phyloP scores from a whole-genome alignment of 1,140 invertebrate genomes.

The Drosophila nasuta region DNA sequence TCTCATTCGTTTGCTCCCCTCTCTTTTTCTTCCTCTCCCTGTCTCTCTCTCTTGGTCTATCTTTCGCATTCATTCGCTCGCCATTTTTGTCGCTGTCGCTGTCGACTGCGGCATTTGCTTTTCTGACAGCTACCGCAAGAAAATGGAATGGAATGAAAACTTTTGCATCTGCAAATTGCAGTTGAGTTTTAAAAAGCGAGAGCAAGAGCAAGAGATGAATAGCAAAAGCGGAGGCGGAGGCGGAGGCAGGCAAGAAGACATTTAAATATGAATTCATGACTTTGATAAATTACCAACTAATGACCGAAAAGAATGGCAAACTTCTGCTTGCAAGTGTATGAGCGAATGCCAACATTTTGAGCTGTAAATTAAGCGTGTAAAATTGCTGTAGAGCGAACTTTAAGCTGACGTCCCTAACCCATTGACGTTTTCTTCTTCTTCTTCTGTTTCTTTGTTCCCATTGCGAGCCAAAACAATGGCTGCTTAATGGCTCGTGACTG shows the following conservation, averaged over 20 bases:
- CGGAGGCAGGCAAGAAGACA: background rate
- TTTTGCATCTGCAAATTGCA: conserved; percentile 72
- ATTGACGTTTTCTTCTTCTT: conserved; percentile 18
- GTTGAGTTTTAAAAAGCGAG: conserved; percentile 11
- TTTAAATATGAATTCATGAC: conserved; percentile 72
- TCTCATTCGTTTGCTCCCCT: background rate
- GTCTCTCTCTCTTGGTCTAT: no score
- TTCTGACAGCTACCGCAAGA: conserved; percentile 61
- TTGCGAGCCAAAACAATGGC: conserved; percentile 61
- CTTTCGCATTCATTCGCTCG: background rate
- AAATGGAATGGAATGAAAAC: conserved; percentile 58
- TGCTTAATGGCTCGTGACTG: conserved; percentile 72
- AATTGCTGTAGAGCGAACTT: background rate
- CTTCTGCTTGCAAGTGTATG: conserved; percentile 74
- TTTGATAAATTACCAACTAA: conserved; percentile 82
- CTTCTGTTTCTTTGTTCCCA: background rate
- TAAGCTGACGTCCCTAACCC: background rate
- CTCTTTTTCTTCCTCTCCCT: background rate
- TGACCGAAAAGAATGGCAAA: conserved; percentile 74
- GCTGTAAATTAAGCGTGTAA: conserved; percentile 38
- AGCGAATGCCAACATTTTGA: conserved; percentile 60
- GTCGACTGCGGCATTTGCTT: conserved; percentile 54
- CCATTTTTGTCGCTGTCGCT: conserved; percentile 7
- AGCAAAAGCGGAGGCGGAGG: background rate
- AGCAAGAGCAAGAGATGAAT: background rate